Evolutionary conservation across 2,797 vertebrate species (phyloP), one percentile per base, ranked within the genome.

Genomic region (Mionectes olivaceus): DNA sequence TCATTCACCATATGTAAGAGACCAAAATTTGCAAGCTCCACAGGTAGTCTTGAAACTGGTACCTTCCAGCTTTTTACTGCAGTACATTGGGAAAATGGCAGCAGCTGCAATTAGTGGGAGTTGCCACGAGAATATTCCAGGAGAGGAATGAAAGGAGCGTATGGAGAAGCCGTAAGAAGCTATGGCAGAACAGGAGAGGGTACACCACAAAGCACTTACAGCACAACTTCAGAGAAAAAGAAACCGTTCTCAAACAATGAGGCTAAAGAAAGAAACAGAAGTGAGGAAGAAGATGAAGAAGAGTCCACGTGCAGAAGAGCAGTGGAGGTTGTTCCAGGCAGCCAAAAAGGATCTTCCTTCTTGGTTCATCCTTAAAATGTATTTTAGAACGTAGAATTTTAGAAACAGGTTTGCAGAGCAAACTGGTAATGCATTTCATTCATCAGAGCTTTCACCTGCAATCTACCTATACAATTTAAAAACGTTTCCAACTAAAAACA

Each of bases 161-260:
- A 52, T 3, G 39, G 44, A 86, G 30, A 83, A 73, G 43, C 52
- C 0, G 1, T 49, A 89, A 39, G 65, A 90, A 90, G 70, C 81
- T 49, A 44, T 6, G 23, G 46, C 68, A 69, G 80, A 92, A 83
- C 50, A 93, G 49, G 91, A 75, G 61, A 84, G 27, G 46, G 19
- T 77, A 76, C 0, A 0, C 13, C 50, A 64, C 75, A 79, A 71
- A 84, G 46, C 39, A 63, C 19, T 82, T 35, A 39, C 22, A 71
- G 33, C 35, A 70, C 3, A 3, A 33, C 32, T 19, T 78, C 44
- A 32, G 17, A 78, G 53, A 63, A 83, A 65, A 80, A 87, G 32
- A 93, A 76, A 79, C 39, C 13, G 18, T 37, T 16, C 47, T 71
- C 74, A 83, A 94, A 92, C 71, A 94, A 57, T 43, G 17, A 22